phyloP scores from a whole-genome alignment of 2,888 invertebrate genomes.

The Phorcus lineatus region DNA sequence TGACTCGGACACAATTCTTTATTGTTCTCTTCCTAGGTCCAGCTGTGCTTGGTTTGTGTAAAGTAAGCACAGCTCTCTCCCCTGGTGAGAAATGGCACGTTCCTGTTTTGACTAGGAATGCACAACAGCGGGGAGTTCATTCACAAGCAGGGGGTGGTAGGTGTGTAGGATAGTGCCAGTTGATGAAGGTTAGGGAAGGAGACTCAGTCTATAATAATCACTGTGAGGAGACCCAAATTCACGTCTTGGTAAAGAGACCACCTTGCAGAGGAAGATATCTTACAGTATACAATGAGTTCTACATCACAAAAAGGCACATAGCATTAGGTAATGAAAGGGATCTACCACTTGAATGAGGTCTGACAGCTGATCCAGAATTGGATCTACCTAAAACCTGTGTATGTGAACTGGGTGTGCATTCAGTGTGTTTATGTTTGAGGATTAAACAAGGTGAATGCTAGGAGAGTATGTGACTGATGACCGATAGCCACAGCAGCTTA shows the following conservation, averaged over 20 bases:
- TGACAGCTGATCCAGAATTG: too few relatives aligned
- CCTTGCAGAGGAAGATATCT: background rate
- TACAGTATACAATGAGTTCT: background rate
- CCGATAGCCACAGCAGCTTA: too few relatives aligned
- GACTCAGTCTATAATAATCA: background rate
- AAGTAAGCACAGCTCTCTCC: background rate
- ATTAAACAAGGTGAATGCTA: too few relatives aligned
- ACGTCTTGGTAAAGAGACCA: background rate
- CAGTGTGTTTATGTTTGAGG: too few relatives aligned
- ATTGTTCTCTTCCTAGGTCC: background rate
- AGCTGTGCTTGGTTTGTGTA: background rate
- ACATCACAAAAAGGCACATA: too few relatives aligned
- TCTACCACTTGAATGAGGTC: too few relatives aligned
- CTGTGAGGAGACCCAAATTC: background rate
- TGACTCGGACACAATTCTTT: constrained; percentile 4
- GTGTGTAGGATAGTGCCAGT: background rate
- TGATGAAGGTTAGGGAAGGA: constrained; percentile 7
- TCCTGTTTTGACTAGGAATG: background rate
- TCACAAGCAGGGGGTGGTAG: background rate
- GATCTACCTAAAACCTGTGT: too few relatives aligned
- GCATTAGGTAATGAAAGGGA: too few relatives aligned
- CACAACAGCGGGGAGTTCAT: background rate
- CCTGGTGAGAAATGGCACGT: background rate
- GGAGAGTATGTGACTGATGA: too few relatives aligned
- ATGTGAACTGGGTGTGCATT: too few relatives aligned